phyloP scores from a whole-genome alignment of 2,113 vertebrate species.

The Ceuthmochares aereus region DNA sequence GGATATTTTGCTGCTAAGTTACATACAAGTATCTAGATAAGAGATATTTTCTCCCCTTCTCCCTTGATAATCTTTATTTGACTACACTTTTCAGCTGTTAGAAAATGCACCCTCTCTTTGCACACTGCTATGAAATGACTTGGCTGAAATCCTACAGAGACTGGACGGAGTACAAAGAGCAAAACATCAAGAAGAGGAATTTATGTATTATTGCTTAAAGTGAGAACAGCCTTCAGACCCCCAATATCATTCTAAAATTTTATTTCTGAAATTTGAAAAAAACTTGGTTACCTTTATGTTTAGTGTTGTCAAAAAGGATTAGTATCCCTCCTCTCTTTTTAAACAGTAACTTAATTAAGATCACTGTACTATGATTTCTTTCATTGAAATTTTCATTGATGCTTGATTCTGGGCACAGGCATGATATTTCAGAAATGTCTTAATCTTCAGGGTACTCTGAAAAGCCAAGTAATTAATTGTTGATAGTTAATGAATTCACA shows the following conservation, averaged over 20 bases:
- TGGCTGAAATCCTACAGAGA: slow-evolving; percentile 37
- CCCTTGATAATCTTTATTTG: not conserved
- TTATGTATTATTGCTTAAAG: not conserved
- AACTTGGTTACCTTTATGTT: not conserved
- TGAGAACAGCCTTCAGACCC: not conserved
- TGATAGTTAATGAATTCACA: not conserved
- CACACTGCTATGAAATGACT: not conserved
- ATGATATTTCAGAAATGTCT: not conserved
- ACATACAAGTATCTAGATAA: not conserved
- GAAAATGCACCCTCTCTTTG: not conserved
- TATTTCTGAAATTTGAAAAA: not conserved
- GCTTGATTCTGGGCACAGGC: not conserved
- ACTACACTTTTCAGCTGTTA: not conserved
- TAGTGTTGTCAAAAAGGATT: not conserved
- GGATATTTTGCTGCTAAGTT: not conserved
- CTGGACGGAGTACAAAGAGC: not conserved
- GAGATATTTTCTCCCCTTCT: not conserved
- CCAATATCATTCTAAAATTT: not conserved
- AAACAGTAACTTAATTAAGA: not conserved
- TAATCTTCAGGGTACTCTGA: not conserved
- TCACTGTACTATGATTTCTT: not conserved
- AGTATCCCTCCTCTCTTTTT: not conserved
- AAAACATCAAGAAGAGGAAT: not conserved
- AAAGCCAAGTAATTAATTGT: not conserved
- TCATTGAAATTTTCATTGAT: not conserved